These are phyloP conservation scores for Saxidomus purpurata DNA, from an alignment of 1,140 invertebrate genomes.

Conservation along the genomic window DNA sequence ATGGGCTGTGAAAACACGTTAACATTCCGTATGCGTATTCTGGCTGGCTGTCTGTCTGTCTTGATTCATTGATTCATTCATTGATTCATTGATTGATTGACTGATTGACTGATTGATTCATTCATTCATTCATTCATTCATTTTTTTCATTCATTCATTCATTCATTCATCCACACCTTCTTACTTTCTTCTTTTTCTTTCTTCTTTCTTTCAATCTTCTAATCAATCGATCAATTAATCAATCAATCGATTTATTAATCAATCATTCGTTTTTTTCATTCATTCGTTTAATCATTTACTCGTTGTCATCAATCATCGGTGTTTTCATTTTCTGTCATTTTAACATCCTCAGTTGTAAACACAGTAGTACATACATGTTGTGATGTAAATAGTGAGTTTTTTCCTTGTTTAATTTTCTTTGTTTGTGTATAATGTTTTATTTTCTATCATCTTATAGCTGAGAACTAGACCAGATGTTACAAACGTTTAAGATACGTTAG, in stretches of 20 bases:
- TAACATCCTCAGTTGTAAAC: too few relatives aligned
- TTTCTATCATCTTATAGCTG: neutral
- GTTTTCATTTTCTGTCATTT: too few relatives aligned
- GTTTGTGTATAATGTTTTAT: neutral
- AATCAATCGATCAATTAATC: neutral
- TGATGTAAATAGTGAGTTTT: too few relatives aligned
- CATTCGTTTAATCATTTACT: neutral
- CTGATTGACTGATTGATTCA: neutral
- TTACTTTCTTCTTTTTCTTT: too few relatives aligned
- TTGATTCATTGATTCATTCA: too few relatives aligned
- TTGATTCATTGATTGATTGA: too few relatives aligned
- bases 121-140: neutral
- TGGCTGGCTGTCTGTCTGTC: too few relatives aligned
- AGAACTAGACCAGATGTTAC: neutral
- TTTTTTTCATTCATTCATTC: neutral
- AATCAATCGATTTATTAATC: neutral
- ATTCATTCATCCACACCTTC: neutral
- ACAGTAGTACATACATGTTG: too few relatives aligned
- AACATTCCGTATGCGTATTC: neutral
- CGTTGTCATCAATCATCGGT: neutral
- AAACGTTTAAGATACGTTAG: neutral
- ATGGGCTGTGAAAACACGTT: neutral
- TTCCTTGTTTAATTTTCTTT: neutral
- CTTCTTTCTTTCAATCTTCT: neutral
- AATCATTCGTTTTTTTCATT: neutral